Evolutionary conservation across 1,140 invertebrate species (phyloP).

Genomic region (Caerostris extrusa): DNA sequence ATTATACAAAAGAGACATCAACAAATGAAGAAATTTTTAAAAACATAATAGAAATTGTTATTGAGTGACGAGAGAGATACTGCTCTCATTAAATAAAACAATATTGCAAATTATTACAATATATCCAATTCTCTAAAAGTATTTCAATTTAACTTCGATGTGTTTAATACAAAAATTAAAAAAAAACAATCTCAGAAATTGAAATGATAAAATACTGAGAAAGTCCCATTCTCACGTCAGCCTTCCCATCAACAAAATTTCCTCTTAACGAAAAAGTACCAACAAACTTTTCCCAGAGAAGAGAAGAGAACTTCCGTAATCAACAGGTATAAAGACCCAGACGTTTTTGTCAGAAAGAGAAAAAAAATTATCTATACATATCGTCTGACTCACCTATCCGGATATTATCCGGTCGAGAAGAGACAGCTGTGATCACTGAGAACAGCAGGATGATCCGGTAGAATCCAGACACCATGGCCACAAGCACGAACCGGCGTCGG

Average conservation of each 20-base stretch:
- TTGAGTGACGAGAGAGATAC: too few relatives aligned
- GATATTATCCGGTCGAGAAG: conserved; percentile 48
- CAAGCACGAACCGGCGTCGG: conserved; percentile 63
- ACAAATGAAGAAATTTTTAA: too few relatives aligned
- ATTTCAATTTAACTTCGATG: too few relatives aligned
- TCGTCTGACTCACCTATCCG: conserved; percentile 46
- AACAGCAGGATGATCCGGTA: conserved; percentile 34
- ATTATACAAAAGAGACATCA: too few relatives aligned
- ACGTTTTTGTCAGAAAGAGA: not conserved
- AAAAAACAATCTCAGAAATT: too few relatives aligned
- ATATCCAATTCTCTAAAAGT: too few relatives aligned
- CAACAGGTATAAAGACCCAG: conserved; percentile 17
- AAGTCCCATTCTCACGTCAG: too few relatives aligned
- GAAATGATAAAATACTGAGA: too few relatives aligned
- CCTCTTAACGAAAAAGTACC: not conserved
- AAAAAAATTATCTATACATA: not conserved
- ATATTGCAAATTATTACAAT: too few relatives aligned
- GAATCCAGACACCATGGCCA: conserved; percentile 62
- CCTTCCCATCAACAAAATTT: not conserved
- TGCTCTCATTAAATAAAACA: too few relatives aligned
- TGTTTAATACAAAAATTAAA: too few relatives aligned
- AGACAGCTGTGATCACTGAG: conserved; percentile 44
- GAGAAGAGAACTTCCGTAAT: not conserved
- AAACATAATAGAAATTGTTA: too few relatives aligned
- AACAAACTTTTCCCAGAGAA: not conserved